Base-by-base conservation (phyloP, 2,113 vertebrate genomes). In the Cheilinus undulatus region DNA sequence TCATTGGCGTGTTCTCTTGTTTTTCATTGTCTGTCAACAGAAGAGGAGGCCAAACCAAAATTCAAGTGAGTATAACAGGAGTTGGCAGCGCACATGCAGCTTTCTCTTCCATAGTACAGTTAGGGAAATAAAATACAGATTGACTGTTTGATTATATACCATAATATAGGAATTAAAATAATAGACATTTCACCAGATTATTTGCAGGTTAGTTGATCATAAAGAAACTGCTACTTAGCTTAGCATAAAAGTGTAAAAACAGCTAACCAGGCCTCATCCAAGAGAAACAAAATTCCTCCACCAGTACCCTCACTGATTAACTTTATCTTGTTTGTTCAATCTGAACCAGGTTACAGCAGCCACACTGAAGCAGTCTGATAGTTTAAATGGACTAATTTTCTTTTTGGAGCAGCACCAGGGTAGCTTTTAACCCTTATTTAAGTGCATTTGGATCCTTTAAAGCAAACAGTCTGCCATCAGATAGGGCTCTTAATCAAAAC, bases 21-120 rank as follows among this genome's bases (percentile, higher is more conserved):
- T 14, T 62, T 8, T 42, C 26, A 23, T 32, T 50, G 0, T 73
- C 43, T 65, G 0, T 45, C 32, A 63, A 62, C 73, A 91, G 86
- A 86, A 51, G 89, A 92, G 45, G 91, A 91, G 34, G 62, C 86
- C 36, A 92, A 92, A 68, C 91, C 91, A 17, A 92, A 92, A 66
- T 90, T 88, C 68, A 92, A 92, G 91, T 91, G 71, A 91, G 40
- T 42, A 17, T 1, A 15, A 15, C 17, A 15, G 19, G 17, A 4
- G 14, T 15, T 5, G 5, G 3, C 15, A 5, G 90, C 66, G 38
- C 2, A 52, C 12, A 50, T 5, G 38, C n/a, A n/a, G n/a, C n/a
- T n/a, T n/a, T n/a, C n/a, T n/a, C n/a, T n/a, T n/a, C n/a, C n/a
- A n/a, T n/a, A n/a, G n/a, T n/a, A n/a, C n/a, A n/a, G n/a, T n/a